Evolutionary conservation across 2,888 invertebrate genomes (phyloP).

Genomic region (Eretmocerus hayati): DNA sequence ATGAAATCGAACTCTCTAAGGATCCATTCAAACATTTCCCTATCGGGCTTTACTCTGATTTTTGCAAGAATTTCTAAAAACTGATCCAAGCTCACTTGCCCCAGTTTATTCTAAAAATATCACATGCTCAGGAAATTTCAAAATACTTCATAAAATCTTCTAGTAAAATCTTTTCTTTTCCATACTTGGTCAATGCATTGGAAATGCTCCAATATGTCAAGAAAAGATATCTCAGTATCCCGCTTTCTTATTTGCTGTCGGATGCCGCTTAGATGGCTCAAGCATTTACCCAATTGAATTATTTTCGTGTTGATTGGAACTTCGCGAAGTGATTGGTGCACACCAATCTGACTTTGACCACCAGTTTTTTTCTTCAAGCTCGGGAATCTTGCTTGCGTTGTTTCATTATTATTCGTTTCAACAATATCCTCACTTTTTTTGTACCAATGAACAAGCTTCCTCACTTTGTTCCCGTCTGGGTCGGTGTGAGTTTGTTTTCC

Average conservation of each 20-base stretch:
- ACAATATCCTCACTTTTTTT: background rate
- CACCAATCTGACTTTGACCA: too few relatives aligned
- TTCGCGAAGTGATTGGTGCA: conserved; percentile 1
- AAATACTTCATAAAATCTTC: background rate
- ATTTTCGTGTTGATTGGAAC: background rate
- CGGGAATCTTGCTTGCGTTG: background rate
- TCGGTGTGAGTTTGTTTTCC: conserved; percentile 3
- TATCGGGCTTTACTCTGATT: background rate
- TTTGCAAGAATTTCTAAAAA: conserved; percentile 1
- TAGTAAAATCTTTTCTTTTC: background rate
- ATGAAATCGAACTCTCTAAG: conserved; percentile 8
- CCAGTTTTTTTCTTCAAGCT: too few relatives aligned
- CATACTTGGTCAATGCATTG: conserved; percentile 4
- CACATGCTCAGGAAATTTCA: too few relatives aligned
- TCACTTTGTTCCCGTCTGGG: background rate
- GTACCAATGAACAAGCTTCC: conserved; percentile 2
- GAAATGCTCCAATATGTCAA: background rate
- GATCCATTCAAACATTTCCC: conserved; percentile 4
- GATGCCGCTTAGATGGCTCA: conserved; percentile 2
- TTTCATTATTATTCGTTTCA: background rate
- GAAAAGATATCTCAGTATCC: background rate
- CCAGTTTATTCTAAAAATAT: too few relatives aligned
- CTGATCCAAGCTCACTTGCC: background rate
- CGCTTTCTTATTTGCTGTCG: conserved; percentile 4
- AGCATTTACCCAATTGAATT: conserved; percentile 1